phyloP scores from a whole-genome alignment of 2,888 invertebrate species.

The Lobophora halterata region DNA sequence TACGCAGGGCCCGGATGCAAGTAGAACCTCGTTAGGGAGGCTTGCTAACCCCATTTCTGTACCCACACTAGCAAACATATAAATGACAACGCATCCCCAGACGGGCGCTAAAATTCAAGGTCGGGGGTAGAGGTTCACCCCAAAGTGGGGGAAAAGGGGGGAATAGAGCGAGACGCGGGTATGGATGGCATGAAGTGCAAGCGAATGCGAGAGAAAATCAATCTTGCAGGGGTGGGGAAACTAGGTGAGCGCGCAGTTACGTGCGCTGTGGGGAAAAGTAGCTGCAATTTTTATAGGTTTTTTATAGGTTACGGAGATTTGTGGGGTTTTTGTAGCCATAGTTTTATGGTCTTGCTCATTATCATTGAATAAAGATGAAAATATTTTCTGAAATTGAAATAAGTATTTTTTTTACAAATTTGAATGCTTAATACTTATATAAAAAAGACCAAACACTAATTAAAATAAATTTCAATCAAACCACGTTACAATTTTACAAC shows the following conservation, averaged over 20 bases:
- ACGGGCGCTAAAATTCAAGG: conserved; percentile 72
- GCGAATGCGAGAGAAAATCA: conserved; percentile 77
- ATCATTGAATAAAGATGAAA: too few relatives aligned
- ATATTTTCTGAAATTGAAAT: too few relatives aligned
- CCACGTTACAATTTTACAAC: conserved; percentile 2
- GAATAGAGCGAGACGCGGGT: conserved; percentile 45
- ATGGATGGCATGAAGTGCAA: conserved; percentile 69
- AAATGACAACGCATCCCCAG: conserved; percentile 57
- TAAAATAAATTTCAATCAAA: not conserved
- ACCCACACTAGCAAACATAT: conserved; percentile 33
- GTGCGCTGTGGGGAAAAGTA: conserved; percentile 37
- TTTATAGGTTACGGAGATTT: conserved; percentile 17
- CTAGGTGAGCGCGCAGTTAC: conserved; percentile 70
- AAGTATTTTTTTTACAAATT: too few relatives aligned
- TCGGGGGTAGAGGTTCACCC: conserved; percentile 63
- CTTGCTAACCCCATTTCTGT: conserved; percentile 65
- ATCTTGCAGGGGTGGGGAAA: conserved; percentile 76
- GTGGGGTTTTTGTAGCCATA: conserved; percentile 6
- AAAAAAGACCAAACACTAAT: not conserved
- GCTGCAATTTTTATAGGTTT: conserved; percentile 37
- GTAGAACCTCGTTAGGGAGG: conserved; percentile 66
- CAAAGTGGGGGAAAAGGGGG: conserved; percentile 22
- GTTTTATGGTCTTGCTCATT: conserved; percentile 1
- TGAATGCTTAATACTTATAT: too few relatives aligned
- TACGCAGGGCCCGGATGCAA: conserved; percentile 76